These are phyloP conservation scores for Uromys caudimaculatus DNA, from an alignment of 2,797 vertebrate species.

Conservation along the genomic window DNA sequence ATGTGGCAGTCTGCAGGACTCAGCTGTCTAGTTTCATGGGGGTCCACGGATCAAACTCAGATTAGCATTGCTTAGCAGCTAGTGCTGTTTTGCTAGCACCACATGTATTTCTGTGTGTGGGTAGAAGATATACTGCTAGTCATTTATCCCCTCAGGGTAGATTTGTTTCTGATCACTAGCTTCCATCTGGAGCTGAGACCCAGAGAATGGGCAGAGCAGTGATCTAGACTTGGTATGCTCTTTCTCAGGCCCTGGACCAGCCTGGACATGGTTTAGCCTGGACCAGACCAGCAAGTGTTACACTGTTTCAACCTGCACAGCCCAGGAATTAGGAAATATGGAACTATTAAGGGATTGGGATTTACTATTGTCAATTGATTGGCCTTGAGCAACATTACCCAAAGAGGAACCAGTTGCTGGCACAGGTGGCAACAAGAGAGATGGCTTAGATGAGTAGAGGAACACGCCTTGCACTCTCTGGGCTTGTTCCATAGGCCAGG, in stretches of 20 bases:
- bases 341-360: background rate
- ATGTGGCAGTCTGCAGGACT: background rate
- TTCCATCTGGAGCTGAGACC: background rate
- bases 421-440: background rate
- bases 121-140: background rate
- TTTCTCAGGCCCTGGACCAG: background rate
- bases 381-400: background rate
- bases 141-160: background rate
- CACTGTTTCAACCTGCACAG: background rate
- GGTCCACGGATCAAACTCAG: background rate
- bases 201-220: background rate
- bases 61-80: background rate
- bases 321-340: background rate
- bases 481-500: background rate
- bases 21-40: background rate
- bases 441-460: background rate
- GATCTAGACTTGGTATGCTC: too few relatives aligned
- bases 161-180: background rate
- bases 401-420: background rate
- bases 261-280: background rate
- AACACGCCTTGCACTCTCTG: background rate
- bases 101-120: background rate
- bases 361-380: background rate
- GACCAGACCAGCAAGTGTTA: fast-evolving
- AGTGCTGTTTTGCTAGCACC: background rate